Percentiles rank a stretch among this genome's conserved stretches.
Conservation (phyloP, 1,140 invertebrate species). For the Oreohelix idahoensis region DNA sequence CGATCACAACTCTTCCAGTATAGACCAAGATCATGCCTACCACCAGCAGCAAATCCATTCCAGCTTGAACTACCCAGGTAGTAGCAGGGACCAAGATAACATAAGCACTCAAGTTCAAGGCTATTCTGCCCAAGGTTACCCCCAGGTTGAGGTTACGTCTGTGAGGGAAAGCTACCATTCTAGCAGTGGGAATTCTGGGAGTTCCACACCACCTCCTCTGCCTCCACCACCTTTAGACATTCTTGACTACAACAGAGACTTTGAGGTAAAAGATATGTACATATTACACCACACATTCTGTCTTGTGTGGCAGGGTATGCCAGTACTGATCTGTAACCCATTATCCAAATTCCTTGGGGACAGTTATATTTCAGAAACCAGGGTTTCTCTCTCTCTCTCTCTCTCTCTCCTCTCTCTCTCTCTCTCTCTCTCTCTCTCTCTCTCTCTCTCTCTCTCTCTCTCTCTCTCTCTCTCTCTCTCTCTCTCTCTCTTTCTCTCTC, state of each 20-base stretch:
- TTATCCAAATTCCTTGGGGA: too few species aligned
- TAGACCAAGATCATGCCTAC: too few species aligned
- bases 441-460: too few species aligned
- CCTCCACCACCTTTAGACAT: conserved; percentile 30
- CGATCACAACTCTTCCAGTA: not conserved
- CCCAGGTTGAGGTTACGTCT: not conserved
- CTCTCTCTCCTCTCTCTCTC: too few species aligned
- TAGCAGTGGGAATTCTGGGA: conserved; percentile 15
- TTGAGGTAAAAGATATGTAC: conserved; percentile 20
- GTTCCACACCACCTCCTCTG: conserved; percentile 29
- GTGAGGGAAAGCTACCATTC: conserved; percentile 25
- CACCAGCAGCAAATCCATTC: conserved; percentile 1
- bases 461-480: too few species aligned
- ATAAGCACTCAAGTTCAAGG: not conserved
- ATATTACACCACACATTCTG: too few species aligned
- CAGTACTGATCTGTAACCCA: too few species aligned
- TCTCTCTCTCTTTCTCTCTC: too few species aligned
- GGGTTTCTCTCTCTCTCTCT: too few species aligned
- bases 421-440: too few species aligned
- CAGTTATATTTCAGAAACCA: too few species aligned
- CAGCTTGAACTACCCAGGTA: not conserved
- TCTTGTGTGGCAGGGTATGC: too few species aligned
- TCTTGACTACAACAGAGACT: not conserved
- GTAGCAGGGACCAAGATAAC: not conserved
- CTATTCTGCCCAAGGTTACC: not conserved